Percentiles rank a stretch among this genome's conserved stretches.
These are phyloP conservation scores for Dromas ardeola DNA, from an alignment of 2,113 vertebrate genomes.

Conservation along the genomic window DNA sequence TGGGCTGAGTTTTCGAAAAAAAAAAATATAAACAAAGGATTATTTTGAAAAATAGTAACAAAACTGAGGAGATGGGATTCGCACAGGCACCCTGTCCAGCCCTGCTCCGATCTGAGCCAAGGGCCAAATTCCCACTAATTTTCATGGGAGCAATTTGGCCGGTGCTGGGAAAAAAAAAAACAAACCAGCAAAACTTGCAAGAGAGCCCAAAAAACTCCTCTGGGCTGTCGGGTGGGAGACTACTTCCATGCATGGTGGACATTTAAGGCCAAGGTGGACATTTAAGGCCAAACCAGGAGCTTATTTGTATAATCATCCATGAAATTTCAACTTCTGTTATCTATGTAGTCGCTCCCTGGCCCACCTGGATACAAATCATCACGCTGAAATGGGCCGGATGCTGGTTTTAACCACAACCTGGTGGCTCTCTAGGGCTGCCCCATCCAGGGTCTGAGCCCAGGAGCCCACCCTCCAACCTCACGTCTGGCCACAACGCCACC, in stretches of 20 bases:
- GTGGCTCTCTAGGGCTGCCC: neutral
- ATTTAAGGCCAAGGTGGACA: neutral
- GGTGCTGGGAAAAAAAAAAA: neutral
- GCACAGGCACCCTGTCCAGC: neutral
- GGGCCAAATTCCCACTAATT: neutral
- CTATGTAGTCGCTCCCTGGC: neutral
- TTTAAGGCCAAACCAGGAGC: neutral
- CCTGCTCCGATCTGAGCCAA: rapidly evolving
- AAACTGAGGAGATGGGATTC: neutral
- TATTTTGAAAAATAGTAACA: neutral
- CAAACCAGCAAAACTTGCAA: neutral
- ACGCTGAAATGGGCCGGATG: neutral
- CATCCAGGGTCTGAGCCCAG: neutral
- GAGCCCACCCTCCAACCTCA: neutral
- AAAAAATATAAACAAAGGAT: constrained; percentile 49
- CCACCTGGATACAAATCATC: neutral
- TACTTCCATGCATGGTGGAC: rapidly evolving
- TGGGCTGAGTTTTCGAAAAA: constrained; percentile 17
- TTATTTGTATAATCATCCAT: neutral
- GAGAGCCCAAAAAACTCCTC: neutral
- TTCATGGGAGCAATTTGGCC: rapidly evolving
- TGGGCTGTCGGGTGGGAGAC: neutral
- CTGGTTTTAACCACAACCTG: neutral
- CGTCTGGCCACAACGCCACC: neutral
- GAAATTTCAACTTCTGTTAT: neutral